phyloP scores from a whole-genome alignment of 1,140 invertebrate genomes.

The Danaus plexippus region DNA sequence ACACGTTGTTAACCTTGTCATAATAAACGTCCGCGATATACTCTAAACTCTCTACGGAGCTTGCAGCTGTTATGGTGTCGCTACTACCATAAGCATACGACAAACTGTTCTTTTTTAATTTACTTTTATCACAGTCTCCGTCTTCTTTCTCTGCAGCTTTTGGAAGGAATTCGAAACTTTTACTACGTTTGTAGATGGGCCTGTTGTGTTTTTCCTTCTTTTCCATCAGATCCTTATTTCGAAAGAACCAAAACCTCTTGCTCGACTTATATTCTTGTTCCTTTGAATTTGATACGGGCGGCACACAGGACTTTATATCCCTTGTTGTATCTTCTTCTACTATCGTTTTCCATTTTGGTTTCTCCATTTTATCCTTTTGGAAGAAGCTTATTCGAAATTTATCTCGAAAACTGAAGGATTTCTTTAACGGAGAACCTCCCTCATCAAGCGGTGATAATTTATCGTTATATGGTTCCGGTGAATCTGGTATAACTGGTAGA shows the following conservation, averaged over 20 bases:
- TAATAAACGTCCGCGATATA: constrained; percentile 48
- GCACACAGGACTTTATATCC: constrained; percentile 4
- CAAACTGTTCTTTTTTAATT: constrained; percentile 31
- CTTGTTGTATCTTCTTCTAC: constrained; percentile 36
- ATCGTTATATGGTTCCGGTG: constrained; percentile 28
- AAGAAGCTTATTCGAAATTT: constrained; percentile 52
- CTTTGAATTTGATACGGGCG: constrained; percentile 12
- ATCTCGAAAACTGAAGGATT: constrained; percentile 60
- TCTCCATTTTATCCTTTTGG: constrained; percentile 47
- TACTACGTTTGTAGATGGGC: constrained; percentile 55
- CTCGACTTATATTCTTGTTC: constrained; percentile 41
- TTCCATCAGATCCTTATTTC: constrained; percentile 43
- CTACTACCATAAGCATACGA: constrained; percentile 50
- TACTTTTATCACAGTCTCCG: constrained; percentile 22
- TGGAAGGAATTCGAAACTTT: constrained; percentile 63
- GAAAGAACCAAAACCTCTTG: constrained; percentile 60
- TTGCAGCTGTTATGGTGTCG: constrained; percentile 40
- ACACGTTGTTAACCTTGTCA: constrained; percentile 48
- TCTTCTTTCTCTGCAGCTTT: constrained; percentile 39
- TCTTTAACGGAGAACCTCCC: constrained; percentile 43
- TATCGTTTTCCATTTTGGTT: constrained; percentile 42
- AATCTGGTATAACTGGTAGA: constrained; percentile 40
- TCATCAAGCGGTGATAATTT: constrained; percentile 34
- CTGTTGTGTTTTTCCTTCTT: constrained; percentile 31
- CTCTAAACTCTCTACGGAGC: constrained; percentile 47